Percentiles rank a stretch among this genome's conserved stretches.
Conservation (phyloP, 2,113 vertebrate species). For the Hydrochoerus hydrochaeris region DNA sequence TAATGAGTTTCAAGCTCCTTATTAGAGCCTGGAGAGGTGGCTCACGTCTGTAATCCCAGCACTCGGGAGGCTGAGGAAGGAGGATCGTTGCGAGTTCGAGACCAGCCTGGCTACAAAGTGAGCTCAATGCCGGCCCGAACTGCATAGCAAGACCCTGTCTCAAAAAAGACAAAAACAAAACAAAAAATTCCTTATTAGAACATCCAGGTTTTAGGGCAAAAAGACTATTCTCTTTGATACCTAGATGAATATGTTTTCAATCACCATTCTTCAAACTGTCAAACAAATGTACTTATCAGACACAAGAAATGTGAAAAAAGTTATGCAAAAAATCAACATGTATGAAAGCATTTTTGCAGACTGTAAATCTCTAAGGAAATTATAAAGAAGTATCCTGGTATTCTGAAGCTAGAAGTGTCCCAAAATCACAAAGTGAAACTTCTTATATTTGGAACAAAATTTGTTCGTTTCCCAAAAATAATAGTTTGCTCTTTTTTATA, state of each 20-base stretch:
- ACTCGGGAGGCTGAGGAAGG: too few relatives aligned
- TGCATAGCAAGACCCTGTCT: too few relatives aligned
- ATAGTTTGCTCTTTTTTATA: neutral
- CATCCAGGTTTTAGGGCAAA: neutral
- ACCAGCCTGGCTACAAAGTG: too few relatives aligned
- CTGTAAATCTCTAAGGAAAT: neutral
- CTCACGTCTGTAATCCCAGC: too few relatives aligned
- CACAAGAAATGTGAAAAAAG: neutral
- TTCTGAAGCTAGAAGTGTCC: slow-evolving; percentile 33
- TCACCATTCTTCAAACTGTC: neutral
- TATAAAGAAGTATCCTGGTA: slow-evolving; percentile 31
- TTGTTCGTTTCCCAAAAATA: neutral
- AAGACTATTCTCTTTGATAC: slow-evolving; percentile 53
- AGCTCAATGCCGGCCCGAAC: too few relatives aligned
- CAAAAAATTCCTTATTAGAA: too few relatives aligned
- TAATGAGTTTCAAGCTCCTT: slow-evolving; percentile 49
- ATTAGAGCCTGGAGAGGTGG: too few relatives aligned
- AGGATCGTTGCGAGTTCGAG: too few relatives aligned
- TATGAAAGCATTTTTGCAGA: slow-evolving; percentile 39
- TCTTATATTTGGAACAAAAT: slow-evolving; percentile 57
- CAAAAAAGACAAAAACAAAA: too few relatives aligned
- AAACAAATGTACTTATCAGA: slow-evolving; percentile 50
- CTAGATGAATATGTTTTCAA: slow-evolving; percentile 30
- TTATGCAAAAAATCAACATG: slow-evolving; percentile 50
- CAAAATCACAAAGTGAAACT: slow-evolving; percentile 35